These are phyloP conservation scores for Brachystomella parvula DNA, from an alignment of 1,140 invertebrate species.

Conservation along the genomic window DNA sequence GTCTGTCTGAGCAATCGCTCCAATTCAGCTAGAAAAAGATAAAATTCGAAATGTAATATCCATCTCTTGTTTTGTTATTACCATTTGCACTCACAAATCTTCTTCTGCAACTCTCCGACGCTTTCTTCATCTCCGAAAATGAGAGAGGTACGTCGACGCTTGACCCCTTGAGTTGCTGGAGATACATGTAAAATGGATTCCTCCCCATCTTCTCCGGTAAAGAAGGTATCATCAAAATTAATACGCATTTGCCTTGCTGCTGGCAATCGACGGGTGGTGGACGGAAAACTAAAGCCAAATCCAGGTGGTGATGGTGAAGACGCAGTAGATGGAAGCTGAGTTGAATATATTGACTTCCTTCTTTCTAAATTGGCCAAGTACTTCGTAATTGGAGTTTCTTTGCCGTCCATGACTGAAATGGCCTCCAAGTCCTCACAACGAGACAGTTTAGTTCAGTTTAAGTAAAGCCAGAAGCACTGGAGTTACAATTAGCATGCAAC, in stretches of 20 bases:
- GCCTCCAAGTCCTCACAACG: no score
- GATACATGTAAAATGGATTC: slow-evolving; percentile 23
- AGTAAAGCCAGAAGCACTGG: no score
- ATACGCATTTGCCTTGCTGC: slow-evolving; percentile 12
- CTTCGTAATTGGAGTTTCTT: slow-evolving; percentile 3
- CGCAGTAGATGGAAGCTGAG: background rate
- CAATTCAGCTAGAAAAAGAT: slow-evolving; percentile 24
- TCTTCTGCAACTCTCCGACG: slow-evolving; percentile 22
- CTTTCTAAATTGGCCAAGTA: slow-evolving; percentile 12
- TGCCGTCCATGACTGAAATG: slow-evolving; percentile 4
- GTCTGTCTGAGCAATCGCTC: slow-evolving; percentile 28
- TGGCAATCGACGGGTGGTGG: background rate
- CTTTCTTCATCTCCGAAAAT: slow-evolving; percentile 16
- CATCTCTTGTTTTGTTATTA: background rate
- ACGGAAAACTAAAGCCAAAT: background rate
- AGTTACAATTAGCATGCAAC: no score
- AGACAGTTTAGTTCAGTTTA: no score
- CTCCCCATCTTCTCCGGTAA: slow-evolving; percentile 13
- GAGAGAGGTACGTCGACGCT: slow-evolving; percentile 12
- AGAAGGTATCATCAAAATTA: slow-evolving; percentile 32
- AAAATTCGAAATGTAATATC: slow-evolving; percentile 6
- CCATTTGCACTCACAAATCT: slow-evolving; percentile 18
- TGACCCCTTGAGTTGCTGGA: background rate
- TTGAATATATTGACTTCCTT: slow-evolving; percentile 1
- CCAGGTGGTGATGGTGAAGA: background rate